Percentiles rank a stretch among this genome's conserved stretches.
These are phyloP conservation scores for Aspidiotus rigidus DNA, from an alignment of 2,888 invertebrate genomes.

Conservation along the genomic window DNA sequence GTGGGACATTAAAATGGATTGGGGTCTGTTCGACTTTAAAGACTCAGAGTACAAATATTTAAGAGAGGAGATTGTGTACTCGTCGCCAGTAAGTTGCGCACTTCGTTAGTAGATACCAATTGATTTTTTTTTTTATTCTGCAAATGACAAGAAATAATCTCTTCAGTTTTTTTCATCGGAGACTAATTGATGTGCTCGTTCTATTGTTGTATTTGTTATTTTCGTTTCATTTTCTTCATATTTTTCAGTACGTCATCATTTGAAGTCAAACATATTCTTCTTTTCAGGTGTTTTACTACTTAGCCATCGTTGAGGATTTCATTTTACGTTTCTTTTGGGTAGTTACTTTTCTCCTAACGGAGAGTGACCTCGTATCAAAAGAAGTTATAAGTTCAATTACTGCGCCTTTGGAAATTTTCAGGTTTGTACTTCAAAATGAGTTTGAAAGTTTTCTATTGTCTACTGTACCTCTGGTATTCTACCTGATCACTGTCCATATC, in stretches of 20 bases:
- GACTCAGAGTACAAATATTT: slow-evolving; percentile 78
- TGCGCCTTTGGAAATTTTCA: slow-evolving; percentile 78
- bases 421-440: slow-evolving; percentile 47
- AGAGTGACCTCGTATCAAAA: slow-evolving; percentile 61
- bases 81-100: slow-evolving; percentile 60
- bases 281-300: slow-evolving; percentile 81
- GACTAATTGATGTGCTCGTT: too few species aligned
- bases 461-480: neutral
- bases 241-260: too few species aligned
- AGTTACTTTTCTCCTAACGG: slow-evolving; percentile 71
- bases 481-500: too few species aligned
- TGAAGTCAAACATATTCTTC: slow-evolving; percentile 12
- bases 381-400: slow-evolving; percentile 78
- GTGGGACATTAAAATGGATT: slow-evolving; percentile 99
- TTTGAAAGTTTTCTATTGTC: neutral
- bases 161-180: slow-evolving; percentile 32
- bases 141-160: neutral
- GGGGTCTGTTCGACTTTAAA: slow-evolving; percentile 88
- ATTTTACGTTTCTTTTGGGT: slow-evolving; percentile 90
- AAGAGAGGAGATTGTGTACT: slow-evolving; percentile 91
- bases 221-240: too few species aligned
- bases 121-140: neutral
- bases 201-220: too few species aligned
- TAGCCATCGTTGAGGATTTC: slow-evolving; percentile 91
- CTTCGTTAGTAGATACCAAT: too few species aligned